Base-by-base conservation (phyloP, 1,140 invertebrate genomes). In the Sinella curviseta region DNA sequence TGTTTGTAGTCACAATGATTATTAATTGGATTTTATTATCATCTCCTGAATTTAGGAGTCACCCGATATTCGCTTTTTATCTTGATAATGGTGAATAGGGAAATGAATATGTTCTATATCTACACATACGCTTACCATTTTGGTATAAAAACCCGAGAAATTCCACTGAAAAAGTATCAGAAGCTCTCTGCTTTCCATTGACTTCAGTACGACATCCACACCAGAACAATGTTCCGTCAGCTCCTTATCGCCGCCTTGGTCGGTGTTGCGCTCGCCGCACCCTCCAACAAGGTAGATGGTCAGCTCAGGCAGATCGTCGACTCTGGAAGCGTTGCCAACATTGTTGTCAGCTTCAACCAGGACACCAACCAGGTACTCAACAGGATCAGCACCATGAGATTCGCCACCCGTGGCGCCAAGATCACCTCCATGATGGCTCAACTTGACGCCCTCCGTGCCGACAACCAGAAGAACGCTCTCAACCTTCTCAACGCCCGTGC, bases 221-320 rank as follows among this genome's bases (percentile, higher is more conserved):
- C 39, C 8, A 48, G n/a, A n/a, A n/a, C n/a, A 60, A 60, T 60
- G 55, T 60, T 60, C 55, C 55, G 55, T 60, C 55, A 60, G 24
- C 24, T 60, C n/a, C 55, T 60, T 24, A 24, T 60, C 8, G 55
- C 55, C 4, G 55, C 55, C n/a, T 26, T 60, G 55, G 24, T 60
- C 55, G 55, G 55, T 4, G 14, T 60, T 24, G 55, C 55, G 12
- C 14, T 26, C 30, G 31, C 26, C 33, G 70, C 70, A 2, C 70
- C 70, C 8, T 33, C 31, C 70, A 20, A 31, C 70, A 74, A 48
- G 39, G 17, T 48, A 4, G 39, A 48, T 17, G 39, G n/a, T 3
- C 4, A 8, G n/a, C 55, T 60, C 24, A 24, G 3, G 8, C 55
- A 24, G 3, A 24, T 30, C 70, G 4, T 31, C 2, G 24, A 8